Conservation (phyloP, 2,113 vertebrate species). For the Anguilla japonica region DNA sequence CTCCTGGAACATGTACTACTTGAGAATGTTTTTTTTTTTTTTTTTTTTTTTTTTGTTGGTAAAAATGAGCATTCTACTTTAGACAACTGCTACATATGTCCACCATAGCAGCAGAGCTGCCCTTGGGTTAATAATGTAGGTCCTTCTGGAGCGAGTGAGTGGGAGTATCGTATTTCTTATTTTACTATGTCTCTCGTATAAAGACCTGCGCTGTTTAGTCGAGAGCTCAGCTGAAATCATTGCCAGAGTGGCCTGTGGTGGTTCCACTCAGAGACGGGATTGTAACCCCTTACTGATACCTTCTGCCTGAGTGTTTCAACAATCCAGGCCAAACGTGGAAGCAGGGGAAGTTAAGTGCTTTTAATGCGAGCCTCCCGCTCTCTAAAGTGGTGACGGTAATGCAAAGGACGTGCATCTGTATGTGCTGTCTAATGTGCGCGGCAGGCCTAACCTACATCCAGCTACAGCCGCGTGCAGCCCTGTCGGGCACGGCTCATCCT, state of each 20-base stretch:
- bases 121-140: conserved; percentile 19
- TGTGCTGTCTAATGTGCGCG: not conserved
- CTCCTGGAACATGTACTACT: no score
- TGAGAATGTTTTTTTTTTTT: not conserved
- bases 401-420: not conserved
- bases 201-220: not conserved
- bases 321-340: not conserved
- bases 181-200: conserved; percentile 1
- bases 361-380: not conserved
- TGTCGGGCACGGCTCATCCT: not conserved
- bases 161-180: conserved; percentile 13
- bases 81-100: not conserved
- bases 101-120: not conserved
- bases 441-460: not conserved
- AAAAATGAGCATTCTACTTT: not conserved
- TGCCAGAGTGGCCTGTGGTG: conserved; percentile 3
- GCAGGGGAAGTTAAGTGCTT: not conserved
- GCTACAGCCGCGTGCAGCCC: not conserved
- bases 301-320: not conserved
- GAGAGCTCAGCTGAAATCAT: not conserved
- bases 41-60: not conserved
- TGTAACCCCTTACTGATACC: conserved; percentile 13
- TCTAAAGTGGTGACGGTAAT: conserved; percentile 1
- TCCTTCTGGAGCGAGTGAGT: not conserved
- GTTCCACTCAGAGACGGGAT: not conserved